Evolutionary conservation across 2,797 vertebrate species (phyloP).

Genomic region (Gallinago nigripennis): DNA sequence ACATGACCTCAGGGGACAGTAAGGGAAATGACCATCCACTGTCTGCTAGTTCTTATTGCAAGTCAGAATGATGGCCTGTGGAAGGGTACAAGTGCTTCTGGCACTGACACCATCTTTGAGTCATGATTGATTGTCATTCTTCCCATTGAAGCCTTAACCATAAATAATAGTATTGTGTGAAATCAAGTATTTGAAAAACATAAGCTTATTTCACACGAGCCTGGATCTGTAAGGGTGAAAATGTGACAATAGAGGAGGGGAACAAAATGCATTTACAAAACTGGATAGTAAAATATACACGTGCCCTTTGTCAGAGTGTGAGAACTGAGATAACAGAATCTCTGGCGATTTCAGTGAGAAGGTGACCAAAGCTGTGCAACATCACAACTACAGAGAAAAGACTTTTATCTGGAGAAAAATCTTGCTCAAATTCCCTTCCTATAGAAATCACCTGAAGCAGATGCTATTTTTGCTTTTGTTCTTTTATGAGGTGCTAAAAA

Average conservation of each 20-base stretch:
- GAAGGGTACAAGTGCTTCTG: conserved; percentile 29
- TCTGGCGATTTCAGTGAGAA: neutral
- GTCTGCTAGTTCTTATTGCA: conserved; percentile 40
- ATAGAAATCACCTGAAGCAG: neutral
- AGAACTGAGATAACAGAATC: neutral
- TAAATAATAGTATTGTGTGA: conserved; percentile 48
- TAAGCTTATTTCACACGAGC: neutral
- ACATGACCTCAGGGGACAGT: conserved; percentile 15
- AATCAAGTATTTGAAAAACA: conserved; percentile 52
- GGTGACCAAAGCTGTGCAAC: neutral
- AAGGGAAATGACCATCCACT: conserved; percentile 23
- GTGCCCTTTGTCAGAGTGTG: neutral
- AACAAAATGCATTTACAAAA: neutral
- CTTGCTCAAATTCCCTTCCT: neutral
- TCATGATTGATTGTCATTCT: conserved; percentile 32
- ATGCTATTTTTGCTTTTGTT: neutral
- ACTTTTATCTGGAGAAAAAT: neutral
- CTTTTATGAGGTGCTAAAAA: neutral
- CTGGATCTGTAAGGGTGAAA: neutral
- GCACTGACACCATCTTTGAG: conserved; percentile 24
- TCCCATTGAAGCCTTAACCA: conserved; percentile 31
- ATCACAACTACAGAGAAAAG: neutral
- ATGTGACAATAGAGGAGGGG: neutral
- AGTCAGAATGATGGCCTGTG: conserved; percentile 19
- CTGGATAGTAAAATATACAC: neutral